Conservation (phyloP, 1,140 invertebrate genomes). For the Dreissena rostriformis region DNA sequence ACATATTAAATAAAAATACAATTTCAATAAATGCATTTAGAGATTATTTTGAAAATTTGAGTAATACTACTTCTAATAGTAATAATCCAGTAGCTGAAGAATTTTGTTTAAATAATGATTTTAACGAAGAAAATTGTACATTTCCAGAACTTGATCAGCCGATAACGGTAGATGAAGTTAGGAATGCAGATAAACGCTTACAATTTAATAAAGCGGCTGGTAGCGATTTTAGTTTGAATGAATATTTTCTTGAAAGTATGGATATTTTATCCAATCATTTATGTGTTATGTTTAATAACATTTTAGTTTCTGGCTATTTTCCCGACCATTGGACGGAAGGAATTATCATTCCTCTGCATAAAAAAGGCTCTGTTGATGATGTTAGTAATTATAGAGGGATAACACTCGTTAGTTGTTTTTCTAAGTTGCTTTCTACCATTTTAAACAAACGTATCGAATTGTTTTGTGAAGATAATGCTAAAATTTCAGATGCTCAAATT, state of each 20-base stretch:
- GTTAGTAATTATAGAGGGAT: neutral
- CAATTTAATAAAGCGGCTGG: neutral
- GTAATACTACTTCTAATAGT: neutral
- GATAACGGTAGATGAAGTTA: neutral
- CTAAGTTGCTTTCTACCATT: conserved; percentile 24
- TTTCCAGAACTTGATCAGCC: neutral
- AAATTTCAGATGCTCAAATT: conserved; percentile 13
- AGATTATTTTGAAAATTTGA: neutral
- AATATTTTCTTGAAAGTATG: no score
- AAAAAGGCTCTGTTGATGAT: neutral
- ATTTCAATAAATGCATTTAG: neutral
- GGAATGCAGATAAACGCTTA: neutral
- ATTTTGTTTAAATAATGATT: no score
- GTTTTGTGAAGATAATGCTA: conserved; percentile 25
- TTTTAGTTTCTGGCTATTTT: no score
- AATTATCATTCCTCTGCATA: conserved; percentile 1
- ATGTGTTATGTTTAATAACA: conserved; percentile 7
- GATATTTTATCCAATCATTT: conserved; percentile 9
- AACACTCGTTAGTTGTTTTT: conserved; percentile 29
- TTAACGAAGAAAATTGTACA: no score
- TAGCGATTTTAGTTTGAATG: neutral
- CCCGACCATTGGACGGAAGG: neutral
- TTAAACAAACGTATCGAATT: conserved; percentile 8
- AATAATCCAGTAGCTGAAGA: neutral
- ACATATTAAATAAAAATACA: neutral